Base-by-base conservation (phyloP, 2,888 invertebrate genomes). In the Helleia helle region DNA sequence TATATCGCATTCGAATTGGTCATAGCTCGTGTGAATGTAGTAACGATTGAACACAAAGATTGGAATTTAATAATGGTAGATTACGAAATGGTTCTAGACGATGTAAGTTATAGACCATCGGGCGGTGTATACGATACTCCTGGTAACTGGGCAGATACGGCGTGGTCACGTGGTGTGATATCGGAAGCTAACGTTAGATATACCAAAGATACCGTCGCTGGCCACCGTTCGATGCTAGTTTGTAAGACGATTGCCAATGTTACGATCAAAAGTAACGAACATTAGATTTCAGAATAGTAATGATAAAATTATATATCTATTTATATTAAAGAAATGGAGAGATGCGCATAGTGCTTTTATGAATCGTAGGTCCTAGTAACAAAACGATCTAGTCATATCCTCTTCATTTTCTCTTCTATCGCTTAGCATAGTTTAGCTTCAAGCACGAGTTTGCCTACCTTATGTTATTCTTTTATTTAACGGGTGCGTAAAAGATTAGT, bases 391-490 rank as follows among this genome's bases (percentile, higher is more conserved):
- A 84, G 84, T 84, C 84, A 84, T 84, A 84, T 84, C 81, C 74
- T 61, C 65, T 74, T 83, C 70, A 68, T 72, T 76, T 71, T 76
- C n/a, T 72, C 74, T 62, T 72, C 76, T 76, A 72, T 75, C 71
- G 83, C 83, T 81, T 84, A 83, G 83, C 77, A 84, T 83, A 84
- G 80, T 80, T 77, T 84, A 83, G 84, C 84, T 84, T 81, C 83
- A 84, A 84, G 84, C 84, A 81, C 76, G 62, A 43, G 31, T 44
- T 51, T 52, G 40, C 30, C 41, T 41, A 45, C 39, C 15, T 44
- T 38, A 37, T 37, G 46, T 48, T 41, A 13, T 12, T 36, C 30
- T 44, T 41, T 42, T 41, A 26, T 41, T 7, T 44, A 27, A 41
- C 12, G 22, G 37, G 41, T 39, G 41, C 29, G 17, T 38, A 28